phyloP scores from a whole-genome alignment of 2,113 vertebrate species.

The Misgurnus mizolepis region DNA sequence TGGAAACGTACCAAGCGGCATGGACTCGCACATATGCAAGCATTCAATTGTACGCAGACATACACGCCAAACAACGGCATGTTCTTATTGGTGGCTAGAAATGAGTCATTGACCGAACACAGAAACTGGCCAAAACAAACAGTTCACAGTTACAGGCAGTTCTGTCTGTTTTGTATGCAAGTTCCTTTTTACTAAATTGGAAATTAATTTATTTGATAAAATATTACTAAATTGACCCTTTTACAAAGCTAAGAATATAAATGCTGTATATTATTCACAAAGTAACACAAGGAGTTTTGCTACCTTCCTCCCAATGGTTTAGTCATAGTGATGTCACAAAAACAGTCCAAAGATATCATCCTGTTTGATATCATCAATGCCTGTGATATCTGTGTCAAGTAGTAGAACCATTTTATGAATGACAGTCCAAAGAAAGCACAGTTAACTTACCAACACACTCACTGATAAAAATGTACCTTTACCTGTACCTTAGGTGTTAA shows the following conservation, averaged over 20 bases:
- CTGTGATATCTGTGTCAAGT: too few species aligned
- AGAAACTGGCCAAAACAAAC: conserved; percentile 46
- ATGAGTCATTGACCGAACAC: conserved; percentile 49
- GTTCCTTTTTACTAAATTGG: not conserved
- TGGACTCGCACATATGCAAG: conserved; percentile 48
- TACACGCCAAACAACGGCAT: conserved; percentile 41
- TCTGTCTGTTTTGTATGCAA: not conserved
- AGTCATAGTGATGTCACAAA: too few species aligned
- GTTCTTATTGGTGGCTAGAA: conserved; percentile 14
- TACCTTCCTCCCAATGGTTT: too few species aligned
- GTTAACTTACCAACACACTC: not conserved
- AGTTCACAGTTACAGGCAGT: not conserved
- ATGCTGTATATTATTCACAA: too few species aligned
- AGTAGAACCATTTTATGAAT: too few species aligned
- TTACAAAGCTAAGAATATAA: not conserved
- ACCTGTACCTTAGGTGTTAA: not conserved
- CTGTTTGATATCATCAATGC: too few species aligned
- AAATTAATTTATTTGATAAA: not conserved
- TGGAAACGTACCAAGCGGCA: not conserved
- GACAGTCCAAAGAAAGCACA: not conserved
- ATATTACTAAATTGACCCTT: not conserved
- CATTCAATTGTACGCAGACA: conserved; percentile 53
- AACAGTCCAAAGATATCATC: too few species aligned
- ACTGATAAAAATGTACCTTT: too few species aligned
- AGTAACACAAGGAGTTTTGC: too few species aligned